Evolutionary conservation across 1,140 invertebrate genomes (phyloP).

Genomic region (Sinella curviseta): DNA sequence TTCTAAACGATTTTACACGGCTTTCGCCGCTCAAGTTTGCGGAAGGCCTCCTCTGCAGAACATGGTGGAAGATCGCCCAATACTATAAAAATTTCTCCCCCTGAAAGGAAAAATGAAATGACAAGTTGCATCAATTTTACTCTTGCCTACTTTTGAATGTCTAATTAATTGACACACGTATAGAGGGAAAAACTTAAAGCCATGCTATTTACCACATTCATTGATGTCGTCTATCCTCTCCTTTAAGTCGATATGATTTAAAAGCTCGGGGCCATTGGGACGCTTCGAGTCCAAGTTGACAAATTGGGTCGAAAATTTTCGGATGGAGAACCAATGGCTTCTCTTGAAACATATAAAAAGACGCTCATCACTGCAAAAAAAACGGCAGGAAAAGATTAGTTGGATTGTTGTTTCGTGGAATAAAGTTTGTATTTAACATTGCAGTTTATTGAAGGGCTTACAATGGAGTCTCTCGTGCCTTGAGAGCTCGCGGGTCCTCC

Average conservation of each 20-base stretch:
- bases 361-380: conserved; percentile 28
- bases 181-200: neutral
- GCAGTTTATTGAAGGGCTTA: no score
- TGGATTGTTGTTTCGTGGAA: neutral
- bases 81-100: conserved; percentile 80
- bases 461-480: conserved; percentile 67
- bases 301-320: conserved; percentile 64
- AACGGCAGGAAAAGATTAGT: neutral
- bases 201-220: conserved; percentile 71
- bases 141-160: no score
- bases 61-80: conserved; percentile 70
- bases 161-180: neutral
- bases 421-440: neutral
- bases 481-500: conserved; percentile 63
- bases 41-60: conserved; percentile 63
- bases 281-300: conserved; percentile 84
- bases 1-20: no score
- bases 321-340: conserved; percentile 44
- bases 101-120: conserved; percentile 53
- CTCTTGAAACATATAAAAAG: conserved; percentile 38
- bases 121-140: neutral
- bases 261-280: conserved; percentile 70
- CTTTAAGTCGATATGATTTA: conserved; percentile 75
- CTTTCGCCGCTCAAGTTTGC: neutral
- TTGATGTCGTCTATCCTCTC: conserved; percentile 75